These are phyloP conservation scores for human DNA, from an alignment of 2,113 vertebrate species.

Conservation along the genomic window GRCh38 chr5:73847001-73847500, in stretches of 20 bases:
- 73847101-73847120: not conserved
- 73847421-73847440: not conserved
- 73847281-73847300: not conserved
- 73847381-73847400: not conserved
- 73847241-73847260: not conserved
- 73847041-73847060: not conserved
- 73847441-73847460: not conserved
- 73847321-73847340: not conserved
- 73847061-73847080: not conserved
- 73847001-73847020: not conserved
- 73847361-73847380: not conserved
- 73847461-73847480: not conserved
- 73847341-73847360: not conserved
- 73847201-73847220: not conserved
- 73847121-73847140: not conserved
- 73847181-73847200: not conserved
- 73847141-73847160: conserved; percentile 4
- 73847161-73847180: not conserved
- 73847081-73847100: not conserved
- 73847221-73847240: not conserved
- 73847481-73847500: not conserved
- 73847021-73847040: not conserved
- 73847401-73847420: not conserved
- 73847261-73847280: not conserved
- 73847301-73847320: not conserved